phyloP scores from a whole-genome alignment of 2,113 vertebrate genomes.

The Epinephelus fuscoguttatus region DNA sequence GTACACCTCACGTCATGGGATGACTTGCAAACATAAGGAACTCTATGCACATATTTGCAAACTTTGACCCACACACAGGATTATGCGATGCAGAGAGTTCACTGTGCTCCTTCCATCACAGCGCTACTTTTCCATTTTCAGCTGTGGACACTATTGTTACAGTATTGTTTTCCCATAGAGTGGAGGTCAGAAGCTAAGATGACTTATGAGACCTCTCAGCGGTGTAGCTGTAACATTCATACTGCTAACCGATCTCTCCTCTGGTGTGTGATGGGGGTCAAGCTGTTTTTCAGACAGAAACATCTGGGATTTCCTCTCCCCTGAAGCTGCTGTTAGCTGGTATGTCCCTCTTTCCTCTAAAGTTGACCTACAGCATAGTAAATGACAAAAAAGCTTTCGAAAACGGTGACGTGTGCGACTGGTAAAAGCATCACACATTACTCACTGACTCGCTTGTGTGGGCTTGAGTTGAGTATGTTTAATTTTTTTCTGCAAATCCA shows the following conservation, averaged over 20 bases:
- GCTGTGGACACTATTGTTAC: slow-evolving; percentile 50
- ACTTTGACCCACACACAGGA: background rate
- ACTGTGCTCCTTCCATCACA: slow-evolving; percentile 12
- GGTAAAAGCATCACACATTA: slow-evolving; percentile 25
- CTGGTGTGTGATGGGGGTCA: slow-evolving; percentile 62
- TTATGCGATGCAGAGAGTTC: slow-evolving; percentile 15
- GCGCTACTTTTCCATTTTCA: slow-evolving; percentile 39
- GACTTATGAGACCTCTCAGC: slow-evolving; percentile 61
- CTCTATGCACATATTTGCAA: background rate
- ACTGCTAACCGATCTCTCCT: slow-evolving; percentile 47
- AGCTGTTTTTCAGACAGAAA: slow-evolving; percentile 76
- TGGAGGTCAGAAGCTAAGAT: slow-evolving; percentile 73
- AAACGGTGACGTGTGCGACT: slow-evolving; percentile 10
- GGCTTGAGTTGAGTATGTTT: background rate
- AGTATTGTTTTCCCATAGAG: slow-evolving; percentile 64
- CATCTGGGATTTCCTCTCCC: slow-evolving; percentile 77
- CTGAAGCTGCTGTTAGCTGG: slow-evolving; percentile 53
- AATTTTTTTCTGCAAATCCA: background rate
- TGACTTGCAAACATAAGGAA: background rate
- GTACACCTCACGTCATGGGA: background rate
- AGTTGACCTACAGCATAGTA: slow-evolving; percentile 20
- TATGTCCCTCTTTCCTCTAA: slow-evolving; percentile 24
- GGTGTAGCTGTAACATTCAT: slow-evolving; percentile 59
- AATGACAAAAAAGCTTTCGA: slow-evolving; percentile 29
- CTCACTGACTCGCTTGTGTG: background rate